Conservation (phyloP, 2,888 invertebrate genomes). For the Chrysolina americana region DNA sequence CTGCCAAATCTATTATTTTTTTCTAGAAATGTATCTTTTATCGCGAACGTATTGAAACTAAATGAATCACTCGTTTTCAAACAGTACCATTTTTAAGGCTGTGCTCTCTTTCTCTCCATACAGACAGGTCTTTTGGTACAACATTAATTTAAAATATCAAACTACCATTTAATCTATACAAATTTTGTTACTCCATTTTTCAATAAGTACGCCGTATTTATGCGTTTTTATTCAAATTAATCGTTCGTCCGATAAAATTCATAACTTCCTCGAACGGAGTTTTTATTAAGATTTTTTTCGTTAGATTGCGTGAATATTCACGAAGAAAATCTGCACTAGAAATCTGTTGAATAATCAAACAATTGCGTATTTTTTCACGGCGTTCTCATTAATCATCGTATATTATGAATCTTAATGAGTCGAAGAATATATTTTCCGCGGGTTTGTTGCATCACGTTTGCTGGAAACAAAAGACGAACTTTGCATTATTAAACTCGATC, state of each 20-base stretch:
- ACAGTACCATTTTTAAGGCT: too few relatives aligned
- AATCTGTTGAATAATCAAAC: conserved; percentile 31
- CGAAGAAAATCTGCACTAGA: conserved; percentile 26
- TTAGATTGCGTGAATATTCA: conserved; percentile 24
- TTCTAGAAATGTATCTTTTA: too few relatives aligned
- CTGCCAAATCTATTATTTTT: too few relatives aligned
- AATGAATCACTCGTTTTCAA: too few relatives aligned
- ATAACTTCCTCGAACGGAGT: not conserved
- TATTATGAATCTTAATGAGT: conserved; percentile 24
- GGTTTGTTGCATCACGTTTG: conserved; percentile 17
- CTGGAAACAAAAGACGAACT: conserved; percentile 19
- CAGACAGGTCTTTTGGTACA: too few relatives aligned
- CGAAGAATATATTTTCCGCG: conserved; percentile 3
- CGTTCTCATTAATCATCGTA: conserved; percentile 18
- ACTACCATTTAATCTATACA: too few relatives aligned
- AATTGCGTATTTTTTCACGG: conserved; percentile 29
- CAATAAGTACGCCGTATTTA: not conserved
- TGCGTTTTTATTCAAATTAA: not conserved
- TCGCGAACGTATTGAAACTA: too few relatives aligned
- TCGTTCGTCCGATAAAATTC: not conserved
- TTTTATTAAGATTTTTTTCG: not conserved
- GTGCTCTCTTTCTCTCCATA: too few relatives aligned
- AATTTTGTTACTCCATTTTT: too few relatives aligned
- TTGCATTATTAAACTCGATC: conserved; percentile 14
- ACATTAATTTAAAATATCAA: too few relatives aligned